Evolutionary conservation across 2,113 vertebrate genomes (phyloP).

Genomic region (Dissostichus mawsoni): DNA sequence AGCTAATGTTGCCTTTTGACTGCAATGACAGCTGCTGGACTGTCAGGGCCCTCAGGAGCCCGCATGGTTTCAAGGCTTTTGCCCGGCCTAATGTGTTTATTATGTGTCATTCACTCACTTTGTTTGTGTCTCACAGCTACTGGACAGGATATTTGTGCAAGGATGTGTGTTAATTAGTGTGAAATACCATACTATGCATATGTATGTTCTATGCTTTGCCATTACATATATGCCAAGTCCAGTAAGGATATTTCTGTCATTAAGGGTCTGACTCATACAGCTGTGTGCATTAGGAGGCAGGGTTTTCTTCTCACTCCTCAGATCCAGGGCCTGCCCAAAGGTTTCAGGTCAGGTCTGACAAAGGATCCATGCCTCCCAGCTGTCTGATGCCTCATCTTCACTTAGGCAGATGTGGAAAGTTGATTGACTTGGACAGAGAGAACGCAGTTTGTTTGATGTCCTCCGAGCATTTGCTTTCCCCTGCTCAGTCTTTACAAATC

Average conservation of each 20-base stretch:
- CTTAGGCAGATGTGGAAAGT: slow-evolving; percentile 48
- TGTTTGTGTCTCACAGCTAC: slow-evolving; percentile 55
- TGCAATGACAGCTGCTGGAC: slow-evolving; percentile 81
- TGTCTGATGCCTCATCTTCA: slow-evolving; percentile 59
- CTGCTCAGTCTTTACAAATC: slow-evolving; percentile 44
- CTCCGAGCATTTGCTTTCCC: slow-evolving; percentile 20
- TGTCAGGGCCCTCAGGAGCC: slow-evolving; percentile 69
- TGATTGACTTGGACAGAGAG: slow-evolving; percentile 33
- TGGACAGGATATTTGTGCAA: slow-evolving; percentile 53
- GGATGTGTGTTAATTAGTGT: slow-evolving; percentile 58
- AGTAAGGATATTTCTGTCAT: slow-evolving; percentile 20
- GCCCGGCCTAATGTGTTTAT: slow-evolving; percentile 53
- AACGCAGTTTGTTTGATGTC: slow-evolving; percentile 38
- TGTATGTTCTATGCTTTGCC: slow-evolving; percentile 34
- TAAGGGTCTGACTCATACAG: slow-evolving; percentile 48
- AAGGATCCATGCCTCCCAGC: slow-evolving; percentile 56
- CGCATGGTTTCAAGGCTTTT: slow-evolving; percentile 50
- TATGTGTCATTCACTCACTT: slow-evolving; percentile 72
- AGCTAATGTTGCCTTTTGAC: slow-evolving; percentile 80
- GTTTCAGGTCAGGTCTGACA: slow-evolving; percentile 63
- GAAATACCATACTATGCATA: slow-evolving; percentile 56
- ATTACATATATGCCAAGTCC: slow-evolving; percentile 3
- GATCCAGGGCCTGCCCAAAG: slow-evolving; percentile 31
- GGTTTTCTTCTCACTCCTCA: slow-evolving; percentile 32
- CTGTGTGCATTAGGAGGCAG: slow-evolving; percentile 13